Base-by-base conservation (phyloP, 2,888 invertebrate genomes). In the Macrosoma leucophasiata region DNA sequence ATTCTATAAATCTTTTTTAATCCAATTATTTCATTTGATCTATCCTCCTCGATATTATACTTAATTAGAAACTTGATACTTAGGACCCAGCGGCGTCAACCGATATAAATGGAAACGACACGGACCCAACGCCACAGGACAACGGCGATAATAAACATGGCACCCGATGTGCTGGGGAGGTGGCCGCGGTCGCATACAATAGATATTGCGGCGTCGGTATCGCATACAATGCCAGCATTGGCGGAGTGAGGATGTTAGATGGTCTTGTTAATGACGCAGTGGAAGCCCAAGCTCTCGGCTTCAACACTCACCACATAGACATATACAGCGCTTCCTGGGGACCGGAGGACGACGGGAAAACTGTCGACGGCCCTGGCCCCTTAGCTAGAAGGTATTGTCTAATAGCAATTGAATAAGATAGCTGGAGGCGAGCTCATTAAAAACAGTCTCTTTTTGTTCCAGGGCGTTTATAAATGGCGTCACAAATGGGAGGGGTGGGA, bases 71-170 rank as follows among this genome's bases (percentile, higher is more conserved):
- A 34, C 45, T 39, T 50, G 51, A 55, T 47, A 73, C 72, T 38
- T 77, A 97, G 94, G 98, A 98, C 84, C 94, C 95, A 19, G 86
- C 89, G 50, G 98, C 98, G 36, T 98, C 98, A 58, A 95, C 93
- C 28, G 99, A 99, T 78, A 96, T 98, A 72, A 99, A 99, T 72
- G 96, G 94, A 58, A 95, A 96, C 74, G 97, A 98, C 75, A 92
- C 92, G 53, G 98, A 99, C 84, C 99, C 98, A 21, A 97, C 95
- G 87, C 99, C 99, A 9, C 92, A 97, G 74, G 96, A 97, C 85
- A 96, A 97, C 82, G 97, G 97, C 19, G 97, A 98, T 81, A 99
- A 99, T 87, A 98, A 98, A 87, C 98, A 98, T 72, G 98, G 98
- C 25, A 98, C 98, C 42, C 87, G 98, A 52, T 99, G 98, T 74